Conservation (phyloP, 2,888 invertebrate genomes). For the Oligia latruncula region DNA sequence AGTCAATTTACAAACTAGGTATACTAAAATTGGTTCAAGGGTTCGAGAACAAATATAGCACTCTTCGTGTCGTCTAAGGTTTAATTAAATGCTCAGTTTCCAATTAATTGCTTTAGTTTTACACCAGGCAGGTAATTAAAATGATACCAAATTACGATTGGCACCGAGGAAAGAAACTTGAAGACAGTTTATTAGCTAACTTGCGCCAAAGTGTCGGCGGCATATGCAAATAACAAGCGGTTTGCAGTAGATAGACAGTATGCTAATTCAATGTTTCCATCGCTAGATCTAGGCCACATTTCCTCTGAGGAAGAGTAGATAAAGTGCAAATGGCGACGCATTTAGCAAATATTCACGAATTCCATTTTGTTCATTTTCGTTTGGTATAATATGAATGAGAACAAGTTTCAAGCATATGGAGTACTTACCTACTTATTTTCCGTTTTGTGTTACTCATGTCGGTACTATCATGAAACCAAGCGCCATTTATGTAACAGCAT, state of each 20-base stretch:
- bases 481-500: conserved; percentile 2
- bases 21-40: conserved; percentile 10
- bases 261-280: conserved; percentile 76
- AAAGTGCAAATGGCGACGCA: conserved; percentile 80
- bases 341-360: conserved; percentile 41
- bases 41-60: neutral
- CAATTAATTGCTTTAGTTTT: conserved; percentile 21
- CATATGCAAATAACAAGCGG: conserved; percentile 71
- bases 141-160: neutral
- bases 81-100: neutral
- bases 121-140: conserved; percentile 8
- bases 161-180: conserved; percentile 59
- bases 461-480: neutral
- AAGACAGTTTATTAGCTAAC: conserved; percentile 57
- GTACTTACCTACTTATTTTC: neutral
- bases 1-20: conserved; percentile 7
- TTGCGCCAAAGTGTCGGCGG: conserved; percentile 57
- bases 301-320: conserved; percentile 83
- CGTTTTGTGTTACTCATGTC: neutral
- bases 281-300: conserved; percentile 81
- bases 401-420: conserved; percentile 19
- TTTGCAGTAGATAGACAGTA: conserved; percentile 69
- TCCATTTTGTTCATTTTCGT: conserved; percentile 20
- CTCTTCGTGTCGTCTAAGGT: neutral
- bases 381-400: conserved; percentile 23